A percentile compares a stretch with the other conserved stretches of the same genome.
Evolutionary conservation across 2,113 vertebrate genomes (phyloP).

Genomic region (Terrapene triunguis): DNA sequence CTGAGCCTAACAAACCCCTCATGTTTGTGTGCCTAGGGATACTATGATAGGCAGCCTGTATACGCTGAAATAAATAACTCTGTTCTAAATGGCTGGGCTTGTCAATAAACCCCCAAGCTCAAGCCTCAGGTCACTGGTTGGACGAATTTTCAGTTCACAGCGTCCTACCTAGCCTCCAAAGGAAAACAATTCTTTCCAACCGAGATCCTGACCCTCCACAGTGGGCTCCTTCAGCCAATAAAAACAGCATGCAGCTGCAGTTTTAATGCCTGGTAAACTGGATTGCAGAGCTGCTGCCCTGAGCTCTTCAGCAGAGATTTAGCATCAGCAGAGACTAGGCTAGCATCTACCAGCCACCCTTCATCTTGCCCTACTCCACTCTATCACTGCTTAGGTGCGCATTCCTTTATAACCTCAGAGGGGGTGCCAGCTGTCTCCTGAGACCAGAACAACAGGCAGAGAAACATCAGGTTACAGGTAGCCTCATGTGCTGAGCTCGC

Average conservation of each 20-base stretch:
- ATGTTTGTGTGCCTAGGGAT: background rate
- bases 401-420: background rate
- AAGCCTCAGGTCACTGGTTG: background rate
- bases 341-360: background rate
- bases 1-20: background rate
- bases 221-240: background rate
- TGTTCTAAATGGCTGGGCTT: background rate
- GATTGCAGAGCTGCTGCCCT: background rate
- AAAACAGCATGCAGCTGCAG: slow-evolving; percentile 44
- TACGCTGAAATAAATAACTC: background rate
- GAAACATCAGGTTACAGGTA: background rate
- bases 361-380: background rate
- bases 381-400: background rate
- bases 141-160: background rate
- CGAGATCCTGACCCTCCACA: background rate
- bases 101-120: background rate
- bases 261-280: background rate
- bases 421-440: background rate
- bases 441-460: background rate
- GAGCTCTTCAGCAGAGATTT: background rate
- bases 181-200: slow-evolving; percentile 12
- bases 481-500: background rate
- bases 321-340: background rate
- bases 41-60: background rate
- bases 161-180: background rate